phyloP scores from a whole-genome alignment of 2,888 invertebrate genomes.

The Drosophila paramelanica region DNA sequence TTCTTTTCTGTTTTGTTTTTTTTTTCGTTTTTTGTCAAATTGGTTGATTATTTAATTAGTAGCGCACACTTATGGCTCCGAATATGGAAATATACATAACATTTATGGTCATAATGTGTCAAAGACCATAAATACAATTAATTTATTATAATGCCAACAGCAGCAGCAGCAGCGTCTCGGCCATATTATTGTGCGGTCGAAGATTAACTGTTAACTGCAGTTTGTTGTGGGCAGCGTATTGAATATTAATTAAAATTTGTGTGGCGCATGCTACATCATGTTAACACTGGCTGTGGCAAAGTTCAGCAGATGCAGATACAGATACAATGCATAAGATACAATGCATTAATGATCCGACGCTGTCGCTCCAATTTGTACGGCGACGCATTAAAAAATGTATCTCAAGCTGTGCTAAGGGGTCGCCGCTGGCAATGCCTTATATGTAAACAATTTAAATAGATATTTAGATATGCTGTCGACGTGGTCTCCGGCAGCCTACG shows the following conservation, averaged over 20 bases:
- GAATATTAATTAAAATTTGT: slow-evolving; percentile 61
- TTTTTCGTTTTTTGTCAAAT: slow-evolving; percentile 32
- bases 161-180: slow-evolving; percentile 24
- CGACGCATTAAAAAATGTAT: slow-evolving; percentile 79
- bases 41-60: slow-evolving; percentile 74
- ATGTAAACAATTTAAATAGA: slow-evolving; percentile 80
- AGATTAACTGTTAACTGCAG: slow-evolving; percentile 42
- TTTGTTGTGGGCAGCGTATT: slow-evolving; percentile 39
- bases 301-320: slow-evolving; percentile 6
- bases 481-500: slow-evolving; percentile 68
- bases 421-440: slow-evolving; percentile 50
- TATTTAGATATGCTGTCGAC: slow-evolving; percentile 77
- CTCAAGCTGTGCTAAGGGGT: slow-evolving; percentile 68
- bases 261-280: slow-evolving; percentile 71
- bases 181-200: slow-evolving; percentile 17
- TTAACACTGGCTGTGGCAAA: slow-evolving; percentile 58
- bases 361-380: slow-evolving; percentile 72
- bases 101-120: slow-evolving; percentile 81
- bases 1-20: not conserved
- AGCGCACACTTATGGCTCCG: slow-evolving; percentile 45
- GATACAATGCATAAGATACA: slow-evolving; percentile 53
- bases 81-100: slow-evolving; percentile 51
- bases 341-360: slow-evolving; percentile 60
- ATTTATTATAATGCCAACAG: slow-evolving; percentile 80
- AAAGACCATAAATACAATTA: slow-evolving; percentile 82